Evolutionary conservation across 2,113 vertebrate species (phyloP), one percentile per base, ranked within the genome.

Genomic region (Barnardius zonarius): DNA sequence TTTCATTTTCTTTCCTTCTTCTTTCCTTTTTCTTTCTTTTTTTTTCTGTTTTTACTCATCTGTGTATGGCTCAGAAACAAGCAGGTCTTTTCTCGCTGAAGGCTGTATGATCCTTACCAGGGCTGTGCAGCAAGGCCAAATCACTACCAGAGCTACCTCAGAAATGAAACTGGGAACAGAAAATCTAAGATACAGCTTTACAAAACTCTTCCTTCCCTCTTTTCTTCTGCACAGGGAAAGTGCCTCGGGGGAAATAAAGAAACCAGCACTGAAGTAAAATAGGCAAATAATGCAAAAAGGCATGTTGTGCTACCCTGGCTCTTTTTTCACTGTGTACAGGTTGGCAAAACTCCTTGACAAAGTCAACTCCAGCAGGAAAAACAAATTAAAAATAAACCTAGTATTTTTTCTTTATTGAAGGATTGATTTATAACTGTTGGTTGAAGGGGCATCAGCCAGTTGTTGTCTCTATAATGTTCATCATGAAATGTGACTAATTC

Each of bases 381-480:
- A 62, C 35, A 9, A 3, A 35, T 55, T 64, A 66, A 79, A 66
- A 69, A 24, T 70, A 48, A 74, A 77, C 20, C 5, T 18, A 44
- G 7, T 39, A 12, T 24, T 61, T 83, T 69, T 75, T 10, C 20
- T 72, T 64, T 43, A 41, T 73, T 59, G 39, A 61, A 68, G 52
- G 66, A 82, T 33, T 91, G 70, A 79, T 91, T 94, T 91, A 76
- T 22, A 90, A 37, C 27, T 87, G 44, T 35, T 68, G 33, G 33
- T 69, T 87, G 52, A 89, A 79, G 77, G 35, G 24, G 15, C 33
- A 61, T 84, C 55, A 61, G 57, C 35, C 44, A 48, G 33, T 83
- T 79, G 6, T 74, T 94, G 11, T 66, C 35, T 92, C 39, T 73
- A 24, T 57, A 88, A 51, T 43, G 14, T 61, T 81, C 5, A 1